Conservation (phyloP, 2,113 vertebrate genomes). For the Climacteris rufus region DNA sequence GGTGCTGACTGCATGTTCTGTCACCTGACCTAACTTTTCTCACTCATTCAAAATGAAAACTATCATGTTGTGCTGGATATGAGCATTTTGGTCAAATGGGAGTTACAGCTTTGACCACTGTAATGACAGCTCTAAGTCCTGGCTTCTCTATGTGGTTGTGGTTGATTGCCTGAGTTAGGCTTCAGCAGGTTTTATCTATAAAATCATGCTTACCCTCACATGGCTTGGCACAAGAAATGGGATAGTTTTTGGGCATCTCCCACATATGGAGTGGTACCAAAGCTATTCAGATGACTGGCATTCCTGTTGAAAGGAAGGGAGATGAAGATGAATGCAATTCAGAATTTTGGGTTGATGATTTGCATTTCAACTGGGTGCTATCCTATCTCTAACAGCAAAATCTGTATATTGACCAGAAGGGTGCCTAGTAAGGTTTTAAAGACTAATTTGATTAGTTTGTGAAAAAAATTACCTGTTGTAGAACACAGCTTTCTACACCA, state of each 20-base stretch:
- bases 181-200: not conserved
- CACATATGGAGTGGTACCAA: not conserved
- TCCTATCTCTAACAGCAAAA: not conserved
- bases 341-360: not conserved
- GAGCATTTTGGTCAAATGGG: not conserved
- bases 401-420: not conserved
- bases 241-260: not conserved
- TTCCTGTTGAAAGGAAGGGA: not conserved
- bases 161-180: not conserved
- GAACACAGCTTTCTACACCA: not conserved
- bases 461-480: not conserved
- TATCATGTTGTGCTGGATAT: accelerated
- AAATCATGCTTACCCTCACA: not conserved
- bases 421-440: not conserved
- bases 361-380: not conserved
- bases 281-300: not conserved
- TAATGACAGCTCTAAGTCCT: not conserved
- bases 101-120: not conserved
- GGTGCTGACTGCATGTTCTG: not conserved
- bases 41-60: not conserved
- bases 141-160: not conserved
- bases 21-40: not conserved
- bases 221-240: not conserved
- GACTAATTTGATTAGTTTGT: not conserved
- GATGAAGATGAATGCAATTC: not conserved